Conservation (phyloP, 2,113 vertebrate species). For the Scomber japonicus region DNA sequence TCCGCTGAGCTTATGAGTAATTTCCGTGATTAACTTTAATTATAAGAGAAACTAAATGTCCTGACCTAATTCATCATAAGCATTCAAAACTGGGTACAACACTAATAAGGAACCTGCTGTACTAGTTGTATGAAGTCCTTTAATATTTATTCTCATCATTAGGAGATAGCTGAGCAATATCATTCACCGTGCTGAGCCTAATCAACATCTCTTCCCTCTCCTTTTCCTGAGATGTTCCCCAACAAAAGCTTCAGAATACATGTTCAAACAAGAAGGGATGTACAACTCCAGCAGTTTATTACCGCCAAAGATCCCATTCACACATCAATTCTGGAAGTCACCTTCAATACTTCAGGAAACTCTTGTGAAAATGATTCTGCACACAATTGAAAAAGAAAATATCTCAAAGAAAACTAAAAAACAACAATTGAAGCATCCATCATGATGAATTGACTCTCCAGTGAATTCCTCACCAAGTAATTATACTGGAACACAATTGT, state of each 20-base stretch:
- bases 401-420: conserved; percentile 45
- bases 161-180: conserved; percentile 39
- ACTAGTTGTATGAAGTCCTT: conserved; percentile 27
- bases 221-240: conserved; percentile 38
- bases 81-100: conserved; percentile 12
- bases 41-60: conserved; percentile 27
- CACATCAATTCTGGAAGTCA: conserved; percentile 71
- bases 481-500: conserved; percentile 60
- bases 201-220: conserved; percentile 46
- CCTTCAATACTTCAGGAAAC: conserved; percentile 74
- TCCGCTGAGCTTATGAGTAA: conserved; percentile 27
- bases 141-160: conserved; percentile 48
- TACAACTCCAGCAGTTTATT: conserved; percentile 67
- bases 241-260: conserved; percentile 67
- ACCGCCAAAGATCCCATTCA: conserved; percentile 74
- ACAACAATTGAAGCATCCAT: conserved; percentile 52
- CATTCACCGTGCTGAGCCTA: conserved; percentile 28
- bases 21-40: conserved; percentile 50
- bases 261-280: conserved; percentile 75
- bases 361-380: conserved; percentile 53
- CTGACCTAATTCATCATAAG: conserved; percentile 34
- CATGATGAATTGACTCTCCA: conserved; percentile 57
- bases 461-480: conserved; percentile 64
- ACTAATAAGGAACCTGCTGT: conserved; percentile 24
- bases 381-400: conserved; percentile 56